Conservation (phyloP, 2,797 vertebrate species). For the Mus minutoides region DNA sequence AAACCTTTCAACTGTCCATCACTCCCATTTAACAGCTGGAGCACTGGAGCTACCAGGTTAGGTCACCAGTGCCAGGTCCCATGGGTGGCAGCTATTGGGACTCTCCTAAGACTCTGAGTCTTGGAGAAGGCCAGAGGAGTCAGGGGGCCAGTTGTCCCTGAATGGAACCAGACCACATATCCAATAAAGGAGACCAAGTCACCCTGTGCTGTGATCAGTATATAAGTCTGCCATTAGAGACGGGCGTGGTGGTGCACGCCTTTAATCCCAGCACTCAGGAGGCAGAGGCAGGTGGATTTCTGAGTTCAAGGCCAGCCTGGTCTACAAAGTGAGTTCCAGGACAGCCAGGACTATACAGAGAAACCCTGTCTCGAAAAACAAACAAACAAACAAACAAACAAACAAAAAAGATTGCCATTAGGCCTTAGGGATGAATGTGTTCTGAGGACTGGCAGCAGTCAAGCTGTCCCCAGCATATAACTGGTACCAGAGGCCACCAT, state of each 20-base stretch:
- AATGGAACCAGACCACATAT: accelerated
- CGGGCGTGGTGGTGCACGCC: too few species aligned
- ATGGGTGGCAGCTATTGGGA: background rate
- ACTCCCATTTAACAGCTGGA: background rate
- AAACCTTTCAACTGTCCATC: background rate
- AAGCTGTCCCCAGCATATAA: background rate
- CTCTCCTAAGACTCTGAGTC: background rate
- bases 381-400: too few species aligned
- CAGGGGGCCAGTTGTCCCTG: too few species aligned
- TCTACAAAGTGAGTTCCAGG: background rate
- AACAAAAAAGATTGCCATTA: too few species aligned
- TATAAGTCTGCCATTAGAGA: too few species aligned
- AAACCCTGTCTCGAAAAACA: too few species aligned
- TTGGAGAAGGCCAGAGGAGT: background rate
- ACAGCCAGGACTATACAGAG: too few species aligned
- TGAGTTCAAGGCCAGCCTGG: background rate
- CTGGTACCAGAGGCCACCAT: background rate
- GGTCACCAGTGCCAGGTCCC: background rate
- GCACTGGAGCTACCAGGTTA: accelerated
- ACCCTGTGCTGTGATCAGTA: background rate
- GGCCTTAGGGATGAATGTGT: background rate
- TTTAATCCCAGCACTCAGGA: background rate
- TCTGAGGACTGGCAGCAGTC: background rate
- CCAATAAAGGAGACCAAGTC: background rate
- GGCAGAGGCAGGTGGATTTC: background rate